Evolutionary conservation across 2,797 vertebrate species (phyloP).

Genomic region (Cyprinodon diabolis): DNA sequence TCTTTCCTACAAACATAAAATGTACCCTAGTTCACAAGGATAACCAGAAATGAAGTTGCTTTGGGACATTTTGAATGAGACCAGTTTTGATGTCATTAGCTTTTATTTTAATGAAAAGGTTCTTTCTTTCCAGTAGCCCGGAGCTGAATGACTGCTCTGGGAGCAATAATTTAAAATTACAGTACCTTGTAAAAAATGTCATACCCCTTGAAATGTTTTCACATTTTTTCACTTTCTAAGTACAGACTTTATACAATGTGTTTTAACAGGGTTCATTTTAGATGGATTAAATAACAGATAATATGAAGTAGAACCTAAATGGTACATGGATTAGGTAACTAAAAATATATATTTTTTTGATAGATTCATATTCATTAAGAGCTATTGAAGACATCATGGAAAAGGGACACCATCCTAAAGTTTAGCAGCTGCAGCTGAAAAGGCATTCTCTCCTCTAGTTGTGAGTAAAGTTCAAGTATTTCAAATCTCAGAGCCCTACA

Average conservation of each 20-base stretch:
- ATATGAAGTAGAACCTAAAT: background rate
- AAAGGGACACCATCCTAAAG: too few relatives aligned
- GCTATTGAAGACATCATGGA: too few relatives aligned
- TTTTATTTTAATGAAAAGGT: constrained; percentile 72
- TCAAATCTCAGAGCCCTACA: too few relatives aligned
- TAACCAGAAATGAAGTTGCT: constrained; percentile 61
- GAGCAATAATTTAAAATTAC: constrained; percentile 67
- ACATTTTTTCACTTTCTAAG: background rate
- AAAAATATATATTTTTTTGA: too few relatives aligned
- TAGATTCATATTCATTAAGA: too few relatives aligned
- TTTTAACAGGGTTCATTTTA: background rate
- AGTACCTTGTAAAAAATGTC: constrained; percentile 9
- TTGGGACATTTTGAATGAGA: constrained; percentile 66
- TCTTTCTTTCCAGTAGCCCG: constrained; percentile 68
- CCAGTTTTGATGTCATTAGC: constrained; percentile 69
- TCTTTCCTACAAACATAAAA: constrained; percentile 75
- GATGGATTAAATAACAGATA: background rate
- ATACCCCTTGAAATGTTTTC: background rate
- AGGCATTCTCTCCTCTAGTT: too few relatives aligned
- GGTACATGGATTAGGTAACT: background rate
- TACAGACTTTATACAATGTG: background rate
- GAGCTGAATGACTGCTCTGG: constrained; percentile 65
- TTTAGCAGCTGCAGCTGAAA: too few relatives aligned
- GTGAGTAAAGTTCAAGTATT: too few relatives aligned
- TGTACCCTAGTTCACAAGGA: constrained; percentile 39